These are phyloP conservation scores for Samia ricini DNA, from an alignment of 1,140 invertebrate genomes.

Conservation along the genomic window DNA sequence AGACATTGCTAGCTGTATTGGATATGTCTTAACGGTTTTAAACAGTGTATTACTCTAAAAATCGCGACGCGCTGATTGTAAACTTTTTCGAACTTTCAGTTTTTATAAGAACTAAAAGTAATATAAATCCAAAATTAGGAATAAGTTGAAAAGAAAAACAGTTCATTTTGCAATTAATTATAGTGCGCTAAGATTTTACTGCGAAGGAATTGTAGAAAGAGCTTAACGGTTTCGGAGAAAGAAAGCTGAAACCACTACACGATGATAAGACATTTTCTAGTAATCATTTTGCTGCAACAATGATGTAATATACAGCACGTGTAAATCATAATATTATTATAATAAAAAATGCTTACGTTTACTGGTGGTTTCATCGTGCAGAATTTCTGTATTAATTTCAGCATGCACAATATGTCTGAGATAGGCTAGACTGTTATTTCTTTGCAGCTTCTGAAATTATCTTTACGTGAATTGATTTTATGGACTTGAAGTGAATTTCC, in stretches of 20 bases:
- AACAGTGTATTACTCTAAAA: too few relatives aligned
- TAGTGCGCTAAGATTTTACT: too few relatives aligned
- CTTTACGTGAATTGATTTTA: not conserved
- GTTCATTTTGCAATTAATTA: too few relatives aligned
- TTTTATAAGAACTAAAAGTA: too few relatives aligned
- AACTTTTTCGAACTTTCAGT: too few relatives aligned
- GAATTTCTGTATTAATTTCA: conserved; percentile 50
- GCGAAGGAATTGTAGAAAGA: too few relatives aligned
- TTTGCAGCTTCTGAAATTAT: not conserved
- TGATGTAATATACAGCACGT: not conserved
- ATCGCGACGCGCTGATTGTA: too few relatives aligned
- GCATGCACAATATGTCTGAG: conserved; percentile 38
- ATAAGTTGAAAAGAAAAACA: too few relatives aligned
- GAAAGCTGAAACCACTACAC: not conserved
- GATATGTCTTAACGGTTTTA: too few relatives aligned
- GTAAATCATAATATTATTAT: not conserved
- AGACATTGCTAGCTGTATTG: too few relatives aligned
- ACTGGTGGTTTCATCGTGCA: conserved; percentile 67
- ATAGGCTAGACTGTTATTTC: not conserved
- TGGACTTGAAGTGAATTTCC: conserved; percentile 2
- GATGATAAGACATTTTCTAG: not conserved
- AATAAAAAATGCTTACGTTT: conserved; percentile 53
- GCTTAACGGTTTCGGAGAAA: not conserved
- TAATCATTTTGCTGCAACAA: not conserved
- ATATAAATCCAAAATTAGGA: too few relatives aligned